A percentile compares a stretch with the other conserved stretches of the same genome.
These are phyloP conservation scores for Bambusicola thoracicus DNA, from an alignment of 2,113 vertebrate species.

Conservation along the genomic window DNA sequence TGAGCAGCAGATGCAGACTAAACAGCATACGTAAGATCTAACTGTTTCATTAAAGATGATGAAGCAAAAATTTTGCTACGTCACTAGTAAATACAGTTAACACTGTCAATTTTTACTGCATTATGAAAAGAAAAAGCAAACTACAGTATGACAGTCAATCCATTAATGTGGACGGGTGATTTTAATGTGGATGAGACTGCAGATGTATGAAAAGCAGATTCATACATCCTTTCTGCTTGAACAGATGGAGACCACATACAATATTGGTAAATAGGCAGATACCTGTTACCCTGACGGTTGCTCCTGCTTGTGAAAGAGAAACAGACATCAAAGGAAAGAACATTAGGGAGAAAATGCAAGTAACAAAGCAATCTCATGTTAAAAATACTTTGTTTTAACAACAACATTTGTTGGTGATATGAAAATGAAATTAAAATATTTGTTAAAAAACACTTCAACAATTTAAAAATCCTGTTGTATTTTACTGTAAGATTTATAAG, in stretches of 20 bases:
- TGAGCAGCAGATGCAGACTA: not conserved
- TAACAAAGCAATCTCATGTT: slow-evolving; percentile 40
- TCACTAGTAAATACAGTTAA: slow-evolving; percentile 59
- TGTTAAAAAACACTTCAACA: not conserved
- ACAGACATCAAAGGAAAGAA: slow-evolving; percentile 88
- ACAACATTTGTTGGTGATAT: not conserved
- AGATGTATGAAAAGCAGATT: slow-evolving; percentile 77
- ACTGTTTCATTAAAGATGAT: slow-evolving; percentile 48
- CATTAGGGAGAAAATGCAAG: slow-evolving; percentile 77
- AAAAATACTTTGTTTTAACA: slow-evolving; percentile 2
- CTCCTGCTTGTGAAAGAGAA: slow-evolving; percentile 94
- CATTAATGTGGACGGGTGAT: slow-evolving; percentile 62
- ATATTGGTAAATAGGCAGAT: slow-evolving; percentile 84
- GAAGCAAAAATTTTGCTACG: slow-evolving; percentile 5
- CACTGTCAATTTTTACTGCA: slow-evolving; percentile 36
- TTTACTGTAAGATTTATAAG: not conserved
- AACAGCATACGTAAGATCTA: slow-evolving; percentile 9
- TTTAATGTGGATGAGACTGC: slow-evolving; percentile 65
- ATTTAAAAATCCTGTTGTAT: not conserved
- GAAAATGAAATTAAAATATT: not conserved
- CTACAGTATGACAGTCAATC: slow-evolving; percentile 63
- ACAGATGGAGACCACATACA: slow-evolving; percentile 80
- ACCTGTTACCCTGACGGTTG: slow-evolving; percentile 99
- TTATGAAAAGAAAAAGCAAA: slow-evolving; percentile 61
- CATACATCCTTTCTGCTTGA: slow-evolving; percentile 78